A percentile compares a stretch with the other conserved stretches of the same genome.
phyloP scores from a whole-genome alignment of 1,140 invertebrate species.

The Lordiphosa stackelbergi region DNA sequence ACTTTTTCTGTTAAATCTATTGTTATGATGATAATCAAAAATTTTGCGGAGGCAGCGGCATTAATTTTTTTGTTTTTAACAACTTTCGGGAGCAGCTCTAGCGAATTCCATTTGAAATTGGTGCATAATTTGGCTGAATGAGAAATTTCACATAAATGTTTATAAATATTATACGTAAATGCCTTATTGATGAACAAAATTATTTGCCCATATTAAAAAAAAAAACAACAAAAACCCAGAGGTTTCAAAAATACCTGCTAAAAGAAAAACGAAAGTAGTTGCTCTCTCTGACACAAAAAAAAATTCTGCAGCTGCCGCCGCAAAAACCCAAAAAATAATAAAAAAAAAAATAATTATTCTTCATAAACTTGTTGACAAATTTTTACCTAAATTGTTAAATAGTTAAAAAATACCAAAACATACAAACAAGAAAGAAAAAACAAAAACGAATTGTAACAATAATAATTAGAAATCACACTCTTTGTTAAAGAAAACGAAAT shows the following conservation, averaged over 20 bases:
- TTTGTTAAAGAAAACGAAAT: conserved; percentile 34
- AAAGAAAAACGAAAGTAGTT: conserved; percentile 23
- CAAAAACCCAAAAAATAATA: conserved; percentile 19
- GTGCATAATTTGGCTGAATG: conserved; percentile 64
- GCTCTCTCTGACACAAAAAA: not conserved
- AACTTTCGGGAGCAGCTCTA: conserved; percentile 4
- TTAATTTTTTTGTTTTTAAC: not conserved
- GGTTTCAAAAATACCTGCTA: conserved; percentile 76
- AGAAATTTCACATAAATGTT: conserved; percentile 42
- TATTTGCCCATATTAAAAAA: conserved; percentile 37
- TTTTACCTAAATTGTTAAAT: conserved; percentile 68
- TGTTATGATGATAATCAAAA: conserved; percentile 38
- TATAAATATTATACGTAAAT: conserved; percentile 48
- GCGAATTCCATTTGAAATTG: conserved; percentile 42
- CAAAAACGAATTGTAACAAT: conserved; percentile 73
- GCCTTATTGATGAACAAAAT: conserved; percentile 53
- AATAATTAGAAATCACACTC: conserved; percentile 35
- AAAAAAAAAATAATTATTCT: not conserved
- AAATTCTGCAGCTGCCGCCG: conserved; percentile 16
- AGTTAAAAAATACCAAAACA: conserved; percentile 47
- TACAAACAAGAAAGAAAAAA: conserved; percentile 8
- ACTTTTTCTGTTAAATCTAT: conserved; percentile 51
- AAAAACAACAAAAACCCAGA: conserved; percentile 52
- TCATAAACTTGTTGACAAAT: conserved; percentile 64
- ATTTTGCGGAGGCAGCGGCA: conserved; percentile 14